Evolutionary conservation across 2,797 vertebrate genomes (phyloP), one percentile per base, ranked within the genome.

Genomic region (Semotilus atromaculatus): DNA sequence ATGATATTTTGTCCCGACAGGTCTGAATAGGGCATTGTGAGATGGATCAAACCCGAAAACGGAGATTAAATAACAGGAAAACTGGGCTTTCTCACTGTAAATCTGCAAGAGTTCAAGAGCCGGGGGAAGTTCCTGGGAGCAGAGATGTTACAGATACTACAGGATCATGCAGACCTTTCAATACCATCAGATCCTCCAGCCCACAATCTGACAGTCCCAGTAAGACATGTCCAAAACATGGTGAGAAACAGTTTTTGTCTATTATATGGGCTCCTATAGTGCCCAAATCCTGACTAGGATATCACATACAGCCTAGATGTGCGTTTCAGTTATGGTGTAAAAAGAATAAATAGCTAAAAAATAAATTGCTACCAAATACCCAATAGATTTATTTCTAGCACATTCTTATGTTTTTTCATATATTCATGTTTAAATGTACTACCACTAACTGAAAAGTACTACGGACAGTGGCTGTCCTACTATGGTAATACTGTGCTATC

Each of bases 31-130:
- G 45, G 3, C 72, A 29, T 1, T 38, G 31, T 67, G 45, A 83
- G 31, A 85, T 85, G 83, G 83, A 85, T 51, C 83, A 85, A 5
- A 80, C 23, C 5, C 67, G 76, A 16, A 85, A 85, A 53, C 55
- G 83, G 55, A 85, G 58, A 38, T 9, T 73, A 64, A 38, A 68
- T 23, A 58, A 14, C 68, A 85, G 55, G 40, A 85, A 51, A 73
- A 7, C 23, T 21, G 83, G 76, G 11, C 7, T 72, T 23, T 72
- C 83, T 72, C 76, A 23, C 16, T 26, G 53, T 73, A 85, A 85
- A 80, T 38, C 73, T n/a, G 14, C 10, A 18, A 85, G 55, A 73
- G 18, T 11, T 16, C 76, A 66, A 72, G 83, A 72, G 55, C 29
- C 19, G 2, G 76, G 64, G 4, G 68, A 48, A 2, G 31, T 34